Evolutionary conservation across 2,888 invertebrate species (phyloP), one percentile per base, ranked within the genome.

Genomic region (Scrobipalpa atriplicella): DNA sequence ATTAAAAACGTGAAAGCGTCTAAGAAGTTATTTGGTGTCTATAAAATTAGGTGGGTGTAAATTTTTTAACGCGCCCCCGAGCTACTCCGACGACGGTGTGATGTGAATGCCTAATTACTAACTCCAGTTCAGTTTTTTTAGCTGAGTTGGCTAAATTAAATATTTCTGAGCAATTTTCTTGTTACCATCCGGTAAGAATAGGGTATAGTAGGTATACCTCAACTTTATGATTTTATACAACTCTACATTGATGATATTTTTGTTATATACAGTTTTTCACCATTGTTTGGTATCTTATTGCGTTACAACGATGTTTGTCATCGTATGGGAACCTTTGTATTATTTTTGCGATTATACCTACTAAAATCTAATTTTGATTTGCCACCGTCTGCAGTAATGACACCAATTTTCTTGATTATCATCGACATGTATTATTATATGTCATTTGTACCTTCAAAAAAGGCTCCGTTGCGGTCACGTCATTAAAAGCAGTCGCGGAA

Each of bases 11-110:
- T 79, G 78, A 81, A 83, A 81, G 81, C 78, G 79, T 78, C 76
- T 75, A 69, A 74, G 71, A 77, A 78, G 78, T 78, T 78, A 78
- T 82, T 82, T 67, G 70, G 75, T 67, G 75, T 74, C 80, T 75
- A 81, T 82, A 78, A 82, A 86, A 84, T 85, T 84, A 79, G 81
- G 84, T 84, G 78, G 81, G 80, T 82, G 81, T 85, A 80, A 78
- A 78, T 80, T 82, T 84, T 84, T 81, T 75, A 72, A 81, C 75
- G 75, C 75, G 72, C 77, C 78, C 69, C 63, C 68, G 71, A 76
- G 80, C 79, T 76, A 78, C 78, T 77, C 69, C 74, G 69, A 70
- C 74, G 69, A 70, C 66, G 75, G 75, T 76, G 75, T 76, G 78
- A 73, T 78, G 77, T 80, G 76, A 82, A 85, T 82, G 78, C 75